A percentile compares a stretch with the other conserved stretches of the same genome.
phyloP scores from a whole-genome alignment of 2,797 vertebrate species.

The Syndactyla subalaris region DNA sequence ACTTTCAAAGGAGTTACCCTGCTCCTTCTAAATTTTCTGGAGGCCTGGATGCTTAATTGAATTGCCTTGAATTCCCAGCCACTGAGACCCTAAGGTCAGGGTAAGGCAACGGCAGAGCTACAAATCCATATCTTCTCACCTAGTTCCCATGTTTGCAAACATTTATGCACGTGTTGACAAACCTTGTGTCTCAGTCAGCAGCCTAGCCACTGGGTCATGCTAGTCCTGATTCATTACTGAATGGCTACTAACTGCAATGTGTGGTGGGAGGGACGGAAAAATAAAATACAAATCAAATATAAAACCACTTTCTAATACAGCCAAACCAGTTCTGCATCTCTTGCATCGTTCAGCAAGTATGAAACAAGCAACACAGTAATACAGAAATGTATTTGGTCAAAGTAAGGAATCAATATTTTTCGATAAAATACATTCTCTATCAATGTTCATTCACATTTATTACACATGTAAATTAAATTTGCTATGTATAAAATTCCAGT shows the following conservation, averaged over 20 bases:
- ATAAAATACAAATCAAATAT: neutral
- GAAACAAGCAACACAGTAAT: slow-evolving; percentile 9
- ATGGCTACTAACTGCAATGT: neutral
- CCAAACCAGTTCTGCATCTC: neutral
- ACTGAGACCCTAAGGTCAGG: neutral
- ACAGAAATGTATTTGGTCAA: slow-evolving; percentile 45
- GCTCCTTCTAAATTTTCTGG: neutral
- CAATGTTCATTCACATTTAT: slow-evolving; percentile 56
- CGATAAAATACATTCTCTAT: slow-evolving; percentile 66
- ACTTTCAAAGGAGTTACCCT: neutral
- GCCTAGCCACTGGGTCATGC: neutral
- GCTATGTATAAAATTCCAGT: slow-evolving; percentile 61
- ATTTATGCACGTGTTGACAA: neutral
- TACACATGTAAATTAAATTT: slow-evolving; percentile 49
- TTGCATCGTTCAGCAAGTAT: neutral
- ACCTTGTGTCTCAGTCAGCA: neutral
- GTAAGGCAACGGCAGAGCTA: neutral
- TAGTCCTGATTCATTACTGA: neutral
- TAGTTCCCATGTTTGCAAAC: neutral
- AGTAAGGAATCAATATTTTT: slow-evolving; percentile 14
- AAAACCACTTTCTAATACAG: neutral
- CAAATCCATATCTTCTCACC: neutral
- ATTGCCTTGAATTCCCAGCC: neutral
- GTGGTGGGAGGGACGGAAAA: neutral
- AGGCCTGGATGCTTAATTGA: neutral